phyloP scores from a whole-genome alignment of 2,113 vertebrate genomes.

The zebrafish (Danio rerio) region GRCz12tu NC_133199.1:32352001-32352500 shows the following conservation, averaged over 20 bases:
- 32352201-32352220: neutral
- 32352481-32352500: constrained; percentile 26
- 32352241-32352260: neutral
- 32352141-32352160: neutral
- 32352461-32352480: constrained; percentile 43
- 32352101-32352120: constrained; percentile 5
- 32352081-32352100: constrained; percentile 44
- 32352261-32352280: constrained; percentile 1
- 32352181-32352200: neutral
- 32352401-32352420: constrained; percentile 12
- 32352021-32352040: constrained; percentile 29
- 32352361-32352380: neutral
- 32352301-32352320: neutral
- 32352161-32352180: neutral
- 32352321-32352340: neutral
- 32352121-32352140: constrained; percentile 9
- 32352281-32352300: constrained; percentile 21
- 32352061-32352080: constrained; percentile 27
- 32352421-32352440: constrained; percentile 29
- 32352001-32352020: constrained; percentile 52
- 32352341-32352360: neutral
- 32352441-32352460: constrained; percentile 44
- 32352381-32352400: constrained; percentile 21
- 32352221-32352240: neutral
- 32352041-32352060: neutral